Percentiles rank a stretch among this genome's conserved stretches.
phyloP scores from a whole-genome alignment of 23 tunicate species.

The Halocynthia aurantium region DNA sequence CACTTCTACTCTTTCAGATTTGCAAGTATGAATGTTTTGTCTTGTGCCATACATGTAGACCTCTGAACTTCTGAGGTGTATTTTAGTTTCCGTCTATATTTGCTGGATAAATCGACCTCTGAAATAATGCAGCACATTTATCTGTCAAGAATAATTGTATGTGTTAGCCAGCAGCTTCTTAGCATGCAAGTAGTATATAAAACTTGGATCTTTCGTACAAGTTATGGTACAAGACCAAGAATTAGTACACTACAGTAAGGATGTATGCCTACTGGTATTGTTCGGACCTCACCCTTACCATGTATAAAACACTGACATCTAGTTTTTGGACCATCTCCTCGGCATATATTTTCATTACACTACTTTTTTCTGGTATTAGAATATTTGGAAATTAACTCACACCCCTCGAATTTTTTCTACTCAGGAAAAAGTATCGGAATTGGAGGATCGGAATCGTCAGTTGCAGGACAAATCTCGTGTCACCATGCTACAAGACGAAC shows the following conservation, averaged over 20 bases:
- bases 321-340: no score
- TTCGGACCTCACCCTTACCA: no score
- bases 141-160: not conserved
- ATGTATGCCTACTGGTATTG: no score
- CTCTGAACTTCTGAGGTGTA: not conserved
- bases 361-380: no score
- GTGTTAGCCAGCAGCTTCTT: not conserved
- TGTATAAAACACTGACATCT: no score
- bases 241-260: no score
- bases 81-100: not conserved
- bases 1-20: constrained; percentile 29
- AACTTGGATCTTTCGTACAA: no score
- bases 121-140: no score
- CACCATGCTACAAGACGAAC: constrained; percentile 58
- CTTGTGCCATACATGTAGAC: not conserved
- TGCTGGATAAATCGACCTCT: no score
- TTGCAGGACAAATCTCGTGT: constrained; percentile 64
- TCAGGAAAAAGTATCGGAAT: constrained; percentile 60
- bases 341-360: no score
- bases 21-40: constrained; percentile 36
- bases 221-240: no score
- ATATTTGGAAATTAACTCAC: no score
- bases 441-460: constrained; percentile 55
- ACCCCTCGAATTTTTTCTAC: not conserved
- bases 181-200: not conserved